Evolutionary conservation across 2,113 vertebrate genomes (phyloP), one percentile per base, ranked within the genome.

Genomic region (Melanerpes formicivorus): DNA sequence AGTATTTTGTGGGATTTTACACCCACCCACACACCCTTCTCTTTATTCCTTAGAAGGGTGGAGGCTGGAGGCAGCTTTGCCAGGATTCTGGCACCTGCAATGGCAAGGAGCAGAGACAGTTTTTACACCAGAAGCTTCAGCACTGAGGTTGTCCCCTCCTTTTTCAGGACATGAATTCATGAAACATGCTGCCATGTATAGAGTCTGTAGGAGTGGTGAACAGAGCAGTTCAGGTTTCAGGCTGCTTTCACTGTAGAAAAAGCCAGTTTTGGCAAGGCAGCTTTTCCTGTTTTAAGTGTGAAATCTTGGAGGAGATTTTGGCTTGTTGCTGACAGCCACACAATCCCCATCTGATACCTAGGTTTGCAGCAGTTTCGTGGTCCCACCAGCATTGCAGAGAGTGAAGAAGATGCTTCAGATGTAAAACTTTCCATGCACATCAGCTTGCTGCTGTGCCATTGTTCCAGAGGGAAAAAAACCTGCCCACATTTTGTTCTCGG

Each of bases 301-400:
- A 88, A 88, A 52, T 80, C 48, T 89, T 78, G 74, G 84, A 67
- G 71, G 83, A 67, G 37, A 30, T 63, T 44, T 93, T 75, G 72
- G 34, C 80, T 92, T 13, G 2, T 87, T 94, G 65, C 65, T 70
- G 77, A 56, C 86, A 79, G 8, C 83, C 87, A 80, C 80, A 85
- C 56, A 72, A 81, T 79, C 85, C 62, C 87, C 92, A 93, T 58
- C 88, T 96, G 96, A 96, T 95, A 91, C 87, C 94, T 94, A 69
- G 94, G 94, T 97, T 97, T 95, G 86, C 75, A 92, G 79, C 27
- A 11, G 37, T 65, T 92, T 54, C 83, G 82, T 84, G 81, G 76
- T 90, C 91, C 88, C 91, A 62, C 60, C 11, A 18, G 94, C 78
- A 65, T 78, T 95, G 90, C 7, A 1, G 88, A 64, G 84, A 88